Evolutionary conservation across 2,888 invertebrate species (phyloP), one percentile per base, ranked within the genome.

Genomic region (Flexamia atlantica): DNA sequence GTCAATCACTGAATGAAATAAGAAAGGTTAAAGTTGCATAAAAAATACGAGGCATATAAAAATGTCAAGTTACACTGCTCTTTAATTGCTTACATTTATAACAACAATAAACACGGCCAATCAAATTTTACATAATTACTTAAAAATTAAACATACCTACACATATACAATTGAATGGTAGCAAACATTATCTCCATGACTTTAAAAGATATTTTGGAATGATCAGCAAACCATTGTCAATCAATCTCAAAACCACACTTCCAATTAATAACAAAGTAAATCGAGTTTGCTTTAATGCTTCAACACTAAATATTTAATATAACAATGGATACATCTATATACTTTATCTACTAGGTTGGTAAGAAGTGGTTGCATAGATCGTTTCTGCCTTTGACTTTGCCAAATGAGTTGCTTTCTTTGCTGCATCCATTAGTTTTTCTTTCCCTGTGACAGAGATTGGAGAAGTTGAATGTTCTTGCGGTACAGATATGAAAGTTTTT

Each of bases 391-490:
- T 91, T 83, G 91, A 89, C 87, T 92, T 96, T 74, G 97, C 96
- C 86, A 96, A 92, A 90, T 96, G 95, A 32, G 95, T 95, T 81
- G 96, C 96, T 88, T 94, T 95, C 89, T 95, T 95, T 0, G 96
- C 96, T 0, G 95, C 95, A 85, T 94, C 95, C 88, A 96, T 96
- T 89, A 97, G 91, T 88, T 95, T 94, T 88, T 91, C 92, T 85
- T 89, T 91, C 79, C 90, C 90, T 28, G 81, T 82, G 23, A 72
- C 72, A 88, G 79, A 40, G 86, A 84, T 82, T 88, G 85, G 46
- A 86, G 76, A 28, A 28, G 81, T 32, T 83, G 88, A 83, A 83
- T 88, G 84, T 42, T 89, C 88, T 40, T 72, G 72, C 87, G 90
- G 87, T 87, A 90, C 83, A 86, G 88, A 70, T 88, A 87, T 79